These are phyloP conservation scores for Eupithecia dodoneata DNA, from an alignment of 2,888 invertebrate species.

Conservation along the genomic window DNA sequence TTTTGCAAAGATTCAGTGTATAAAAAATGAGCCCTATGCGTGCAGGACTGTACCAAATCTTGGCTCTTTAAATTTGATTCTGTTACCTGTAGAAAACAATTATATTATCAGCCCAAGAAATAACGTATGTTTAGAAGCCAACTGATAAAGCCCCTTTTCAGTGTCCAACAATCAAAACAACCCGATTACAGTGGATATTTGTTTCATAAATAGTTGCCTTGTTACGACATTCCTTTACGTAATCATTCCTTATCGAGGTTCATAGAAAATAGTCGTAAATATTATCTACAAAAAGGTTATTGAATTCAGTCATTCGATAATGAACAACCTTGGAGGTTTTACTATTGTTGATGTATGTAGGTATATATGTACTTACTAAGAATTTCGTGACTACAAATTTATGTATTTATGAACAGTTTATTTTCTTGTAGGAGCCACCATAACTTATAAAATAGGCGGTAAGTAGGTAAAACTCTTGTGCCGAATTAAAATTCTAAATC, in stretches of 20 bases:
- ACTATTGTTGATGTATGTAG: neutral
- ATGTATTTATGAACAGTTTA: neutral
- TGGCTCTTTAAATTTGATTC: neutral
- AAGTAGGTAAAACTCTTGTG: neutral
- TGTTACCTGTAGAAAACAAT: neutral
- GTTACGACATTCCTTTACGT: conserved; percentile 32
- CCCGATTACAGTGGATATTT: conserved; percentile 16
- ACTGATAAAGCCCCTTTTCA: neutral
- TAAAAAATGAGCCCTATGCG: neutral
- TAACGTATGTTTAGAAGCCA: neutral
- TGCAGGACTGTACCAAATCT: neutral
- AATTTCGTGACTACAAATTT: neutral
- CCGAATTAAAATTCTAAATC: neutral
- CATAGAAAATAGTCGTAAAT: conserved; percentile 39
- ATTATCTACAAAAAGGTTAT: conserved; percentile 40
- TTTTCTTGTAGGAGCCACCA: neutral
- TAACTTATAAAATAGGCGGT: neutral
- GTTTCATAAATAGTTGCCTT: conserved; percentile 10
- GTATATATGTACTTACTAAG: neutral
- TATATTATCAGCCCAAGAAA: neutral
- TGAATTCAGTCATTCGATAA: conserved; percentile 42
- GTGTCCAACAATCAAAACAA: neutral
- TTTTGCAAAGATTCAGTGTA: neutral
- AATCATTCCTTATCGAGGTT: conserved; percentile 35
- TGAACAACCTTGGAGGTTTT: conserved; percentile 35